phyloP scores from a whole-genome alignment of 2,797 vertebrate species.

The Glyptemys insculpta region DNA sequence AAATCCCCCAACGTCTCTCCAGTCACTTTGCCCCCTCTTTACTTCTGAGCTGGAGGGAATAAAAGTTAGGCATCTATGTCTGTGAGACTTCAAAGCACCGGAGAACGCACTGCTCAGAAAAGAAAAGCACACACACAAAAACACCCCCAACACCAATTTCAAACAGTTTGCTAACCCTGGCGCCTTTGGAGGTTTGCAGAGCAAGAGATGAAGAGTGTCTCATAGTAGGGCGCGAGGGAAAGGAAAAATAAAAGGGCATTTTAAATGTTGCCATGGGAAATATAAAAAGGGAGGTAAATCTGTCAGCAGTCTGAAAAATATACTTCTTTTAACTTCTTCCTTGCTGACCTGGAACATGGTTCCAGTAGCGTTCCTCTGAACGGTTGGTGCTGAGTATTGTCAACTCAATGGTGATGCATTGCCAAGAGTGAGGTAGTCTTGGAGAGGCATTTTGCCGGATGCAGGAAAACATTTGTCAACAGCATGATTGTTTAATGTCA shows the following conservation, averaged over 20 bases:
- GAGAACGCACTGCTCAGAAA: background rate
- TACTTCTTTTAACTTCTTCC: background rate
- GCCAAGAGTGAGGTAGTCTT: background rate
- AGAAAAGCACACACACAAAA: background rate
- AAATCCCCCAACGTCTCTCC: background rate
- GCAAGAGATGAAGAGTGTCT: background rate
- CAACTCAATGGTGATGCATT: background rate
- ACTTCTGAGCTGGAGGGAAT: background rate
- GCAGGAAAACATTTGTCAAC: background rate
- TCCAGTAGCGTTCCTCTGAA: background rate
- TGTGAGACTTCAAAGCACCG: background rate
- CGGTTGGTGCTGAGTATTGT: background rate
- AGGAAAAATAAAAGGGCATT: background rate
- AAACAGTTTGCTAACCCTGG: background rate
- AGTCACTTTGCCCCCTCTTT: background rate
- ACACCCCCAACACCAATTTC: background rate
- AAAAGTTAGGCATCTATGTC: background rate
- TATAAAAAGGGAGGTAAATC: background rate
- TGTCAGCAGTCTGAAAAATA: background rate
- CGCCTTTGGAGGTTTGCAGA: background rate
- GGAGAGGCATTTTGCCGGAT: background rate
- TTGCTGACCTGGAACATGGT: background rate
- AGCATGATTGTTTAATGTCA: background rate
- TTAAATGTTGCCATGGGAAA: accelerated
- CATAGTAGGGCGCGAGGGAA: background rate